These are phyloP conservation scores for Leptodactylus fallax DNA, from an alignment of 2,797 vertebrate genomes.

Conservation along the genomic window DNA sequence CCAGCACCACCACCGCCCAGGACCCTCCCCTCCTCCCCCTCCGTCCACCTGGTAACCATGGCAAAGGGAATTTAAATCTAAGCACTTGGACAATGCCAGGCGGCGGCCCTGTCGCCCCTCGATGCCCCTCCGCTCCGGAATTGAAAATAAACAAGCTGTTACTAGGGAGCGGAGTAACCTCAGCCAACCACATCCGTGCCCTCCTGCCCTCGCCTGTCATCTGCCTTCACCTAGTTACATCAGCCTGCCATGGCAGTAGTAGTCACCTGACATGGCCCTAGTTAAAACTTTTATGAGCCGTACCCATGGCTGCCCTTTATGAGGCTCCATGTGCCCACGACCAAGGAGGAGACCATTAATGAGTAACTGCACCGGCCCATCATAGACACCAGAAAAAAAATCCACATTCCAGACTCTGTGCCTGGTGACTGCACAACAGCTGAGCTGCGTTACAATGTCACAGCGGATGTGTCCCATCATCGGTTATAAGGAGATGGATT, in stretches of 20 bases:
- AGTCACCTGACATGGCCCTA: background rate
- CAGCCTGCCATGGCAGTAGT: background rate
- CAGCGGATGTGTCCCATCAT: background rate
- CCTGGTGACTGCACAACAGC: background rate
- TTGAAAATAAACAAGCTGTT: constrained; percentile 57
- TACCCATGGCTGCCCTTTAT: too few relatives aligned
- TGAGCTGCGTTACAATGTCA: constrained; percentile 1
- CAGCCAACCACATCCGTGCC: background rate
- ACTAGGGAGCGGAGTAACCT: constrained; percentile 61
- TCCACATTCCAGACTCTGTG: background rate
- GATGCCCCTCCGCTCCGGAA: constrained; percentile 3
- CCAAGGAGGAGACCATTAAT: background rate
- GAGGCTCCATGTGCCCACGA: too few relatives aligned
- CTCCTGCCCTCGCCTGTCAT: background rate
- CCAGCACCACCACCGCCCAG: background rate
- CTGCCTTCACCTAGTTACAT: background rate
- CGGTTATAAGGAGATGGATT: too few relatives aligned
- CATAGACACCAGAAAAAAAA: too few relatives aligned
- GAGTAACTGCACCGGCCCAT: background rate
- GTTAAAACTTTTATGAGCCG: too few relatives aligned
- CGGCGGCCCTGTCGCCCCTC: background rate
- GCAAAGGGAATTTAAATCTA: constrained; percentile 47
- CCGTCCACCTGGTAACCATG: constrained; percentile 52
- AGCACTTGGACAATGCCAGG: constrained; percentile 43
- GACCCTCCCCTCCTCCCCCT: background rate